phyloP scores from a whole-genome alignment of 2,888 invertebrate genomes.

The Protodeltote pygarga region DNA sequence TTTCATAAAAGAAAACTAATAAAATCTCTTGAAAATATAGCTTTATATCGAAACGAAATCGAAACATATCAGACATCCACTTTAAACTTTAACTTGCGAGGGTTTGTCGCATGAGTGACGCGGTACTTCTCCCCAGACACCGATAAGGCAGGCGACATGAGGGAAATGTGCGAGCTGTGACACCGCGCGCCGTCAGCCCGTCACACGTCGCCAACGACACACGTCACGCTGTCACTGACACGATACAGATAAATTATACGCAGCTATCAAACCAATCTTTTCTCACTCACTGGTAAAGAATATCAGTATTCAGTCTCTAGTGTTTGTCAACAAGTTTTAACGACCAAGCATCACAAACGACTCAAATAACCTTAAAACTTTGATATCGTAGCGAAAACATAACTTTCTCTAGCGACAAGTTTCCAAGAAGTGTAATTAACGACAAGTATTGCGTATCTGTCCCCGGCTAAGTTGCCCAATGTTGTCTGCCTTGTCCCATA shows the following conservation, averaged over 20 bases:
- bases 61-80: constrained; percentile 12
- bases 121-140: constrained; percentile 11
- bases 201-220: constrained; percentile 4
- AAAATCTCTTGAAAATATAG: neutral
- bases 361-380: constrained; percentile 15
- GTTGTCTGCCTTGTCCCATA: constrained; percentile 44
- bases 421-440: constrained; percentile 31
- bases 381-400: constrained; percentile 15
- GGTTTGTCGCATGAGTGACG: constrained; percentile 17
- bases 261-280: constrained; percentile 4
- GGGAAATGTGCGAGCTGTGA: constrained; percentile 24
- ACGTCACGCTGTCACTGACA: constrained; percentile 8
- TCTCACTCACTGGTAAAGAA: constrained; percentile 22
- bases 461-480: constrained; percentile 32
- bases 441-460: constrained; percentile 31
- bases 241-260: constrained; percentile 20
- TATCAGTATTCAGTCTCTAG: constrained; percentile 15
- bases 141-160: constrained; percentile 20
- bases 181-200: constrained; percentile 9
- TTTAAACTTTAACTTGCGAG: constrained; percentile 3
- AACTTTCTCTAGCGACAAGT: constrained; percentile 39
- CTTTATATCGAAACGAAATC: neutral
- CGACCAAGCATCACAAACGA: constrained; percentile 8
- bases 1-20: no score
- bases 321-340: constrained; percentile 29